These are phyloP conservation scores for Metridium senile DNA, from an alignment of 92 coral and sea anemone species.

Conservation along the genomic window DNA sequence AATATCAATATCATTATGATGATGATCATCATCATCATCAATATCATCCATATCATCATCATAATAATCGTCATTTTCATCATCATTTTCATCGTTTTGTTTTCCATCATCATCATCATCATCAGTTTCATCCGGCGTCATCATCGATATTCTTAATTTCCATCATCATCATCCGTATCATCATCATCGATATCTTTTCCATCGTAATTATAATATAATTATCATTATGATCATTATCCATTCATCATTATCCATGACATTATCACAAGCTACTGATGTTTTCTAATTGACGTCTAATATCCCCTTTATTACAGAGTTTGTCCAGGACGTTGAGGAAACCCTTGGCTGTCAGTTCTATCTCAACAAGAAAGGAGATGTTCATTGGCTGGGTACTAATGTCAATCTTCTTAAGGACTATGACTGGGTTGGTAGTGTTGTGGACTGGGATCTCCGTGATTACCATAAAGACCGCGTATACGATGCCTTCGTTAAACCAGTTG, in stretches of 20 bases:
- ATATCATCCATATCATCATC: too few species aligned
- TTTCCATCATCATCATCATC: neutral
- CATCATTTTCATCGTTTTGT: neutral
- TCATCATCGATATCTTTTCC: neutral
- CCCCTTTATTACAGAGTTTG: too few species aligned
- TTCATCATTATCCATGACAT: too few species aligned
- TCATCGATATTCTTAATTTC: too few species aligned
- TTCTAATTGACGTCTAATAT: too few species aligned
- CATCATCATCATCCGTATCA: too few species aligned
- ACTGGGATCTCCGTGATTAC: conserved; percentile 71
- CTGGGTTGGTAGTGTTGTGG: conserved; percentile 64
- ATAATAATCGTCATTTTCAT: neutral
- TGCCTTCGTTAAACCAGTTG: conserved; percentile 58
- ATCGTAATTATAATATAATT: too few species aligned
- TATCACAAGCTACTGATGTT: too few species aligned
- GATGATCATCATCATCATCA: neutral
- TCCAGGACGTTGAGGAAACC: conserved; percentile 56
- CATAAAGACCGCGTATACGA: conserved; percentile 50
- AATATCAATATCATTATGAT: neutral
- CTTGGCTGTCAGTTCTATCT: conserved; percentile 72
- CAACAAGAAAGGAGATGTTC: conserved; percentile 55
- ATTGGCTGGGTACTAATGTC: conserved; percentile 68
- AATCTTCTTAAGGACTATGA: conserved; percentile 48
- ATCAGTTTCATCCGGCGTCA: neutral
- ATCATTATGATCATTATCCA: neutral